Evolutionary conservation across 2,113 vertebrate species (phyloP).

Genomic region (Podarcis muralis): DNA sequence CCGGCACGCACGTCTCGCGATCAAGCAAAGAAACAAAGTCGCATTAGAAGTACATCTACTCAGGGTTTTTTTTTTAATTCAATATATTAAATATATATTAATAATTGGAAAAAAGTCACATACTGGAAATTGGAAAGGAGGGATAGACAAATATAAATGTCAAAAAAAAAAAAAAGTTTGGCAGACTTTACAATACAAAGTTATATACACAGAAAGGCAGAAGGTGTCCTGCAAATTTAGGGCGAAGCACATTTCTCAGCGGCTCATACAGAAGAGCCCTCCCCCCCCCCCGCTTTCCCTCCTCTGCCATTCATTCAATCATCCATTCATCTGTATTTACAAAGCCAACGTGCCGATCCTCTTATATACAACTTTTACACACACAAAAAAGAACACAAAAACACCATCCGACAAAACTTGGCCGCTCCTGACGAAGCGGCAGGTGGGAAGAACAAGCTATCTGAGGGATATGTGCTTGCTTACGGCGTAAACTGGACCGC

Average conservation of each 20-base stretch:
- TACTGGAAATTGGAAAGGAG: slow-evolving; percentile 70
- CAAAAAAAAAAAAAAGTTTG: slow-evolving; percentile 57
- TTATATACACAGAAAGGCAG: slow-evolving; percentile 77
- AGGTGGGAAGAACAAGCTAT: neutral
- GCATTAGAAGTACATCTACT: slow-evolving; percentile 57
- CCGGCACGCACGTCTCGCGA: neutral
- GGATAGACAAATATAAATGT: slow-evolving; percentile 79
- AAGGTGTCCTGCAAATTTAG: slow-evolving; percentile 24
- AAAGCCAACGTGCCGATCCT: slow-evolving; percentile 3
- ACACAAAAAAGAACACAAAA: neutral
- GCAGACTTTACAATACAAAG: slow-evolving; percentile 66
- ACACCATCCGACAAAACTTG: neutral
- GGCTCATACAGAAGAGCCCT: slow-evolving; percentile 3
- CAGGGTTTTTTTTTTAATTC: slow-evolving; percentile 63
- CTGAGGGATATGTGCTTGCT: neutral
- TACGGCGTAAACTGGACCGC: neutral
- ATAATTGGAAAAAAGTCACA: slow-evolving; percentile 60
- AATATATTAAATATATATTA: slow-evolving; percentile 68
- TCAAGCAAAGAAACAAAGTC: neutral
- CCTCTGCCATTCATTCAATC: slow-evolving; percentile 31
- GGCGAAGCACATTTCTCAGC: neutral
- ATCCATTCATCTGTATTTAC: slow-evolving; percentile 62
- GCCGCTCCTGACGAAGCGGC: neutral
- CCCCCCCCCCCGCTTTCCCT: rapidly evolving
- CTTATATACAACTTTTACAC: slow-evolving; percentile 34